Percentiles rank a stretch among this genome's conserved stretches.
Conservation (phyloP, 1,140 invertebrate genomes). For the Drosophila albomicans region DNA sequence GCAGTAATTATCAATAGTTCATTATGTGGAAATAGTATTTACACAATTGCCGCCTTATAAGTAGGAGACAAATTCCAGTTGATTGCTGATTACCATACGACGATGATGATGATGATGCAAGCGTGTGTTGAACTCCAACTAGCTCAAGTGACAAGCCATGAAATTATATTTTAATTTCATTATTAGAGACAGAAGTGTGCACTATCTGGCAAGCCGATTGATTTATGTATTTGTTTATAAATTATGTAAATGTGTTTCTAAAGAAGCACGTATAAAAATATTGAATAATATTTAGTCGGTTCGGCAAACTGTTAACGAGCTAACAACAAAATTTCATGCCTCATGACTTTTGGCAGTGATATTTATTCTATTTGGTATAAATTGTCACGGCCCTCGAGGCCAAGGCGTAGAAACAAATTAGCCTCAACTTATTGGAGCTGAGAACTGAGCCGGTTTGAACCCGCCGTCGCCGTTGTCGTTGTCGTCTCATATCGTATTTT, state of each 20-base stretch:
- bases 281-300: conserved; percentile 20
- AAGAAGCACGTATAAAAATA: conserved; percentile 31
- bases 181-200: conserved; percentile 4
- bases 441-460: conserved; percentile 50
- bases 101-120: conserved; percentile 1
- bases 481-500: conserved; percentile 27
- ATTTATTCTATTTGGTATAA: conserved; percentile 36
- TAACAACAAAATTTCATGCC: conserved; percentile 43
- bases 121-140: conserved; percentile 55
- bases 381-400: conserved; percentile 45
- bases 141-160: conserved; percentile 48
- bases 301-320: conserved; percentile 50
- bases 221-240: conserved; percentile 58
- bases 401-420: conserved; percentile 50
- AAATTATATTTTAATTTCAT: conserved; percentile 52
- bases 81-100: conserved; percentile 12
- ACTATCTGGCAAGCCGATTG: conserved; percentile 29
- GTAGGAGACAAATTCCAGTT: not conserved
- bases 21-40: conserved; percentile 39
- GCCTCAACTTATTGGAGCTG: conserved; percentile 39
- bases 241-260: conserved; percentile 62
- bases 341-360: conserved; percentile 30
- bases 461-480: no score
- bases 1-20: conserved; percentile 47
- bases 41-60: conserved; percentile 47